Conservation (phyloP, 2,797 vertebrate genomes). For the Pagetopsis macropterus region DNA sequence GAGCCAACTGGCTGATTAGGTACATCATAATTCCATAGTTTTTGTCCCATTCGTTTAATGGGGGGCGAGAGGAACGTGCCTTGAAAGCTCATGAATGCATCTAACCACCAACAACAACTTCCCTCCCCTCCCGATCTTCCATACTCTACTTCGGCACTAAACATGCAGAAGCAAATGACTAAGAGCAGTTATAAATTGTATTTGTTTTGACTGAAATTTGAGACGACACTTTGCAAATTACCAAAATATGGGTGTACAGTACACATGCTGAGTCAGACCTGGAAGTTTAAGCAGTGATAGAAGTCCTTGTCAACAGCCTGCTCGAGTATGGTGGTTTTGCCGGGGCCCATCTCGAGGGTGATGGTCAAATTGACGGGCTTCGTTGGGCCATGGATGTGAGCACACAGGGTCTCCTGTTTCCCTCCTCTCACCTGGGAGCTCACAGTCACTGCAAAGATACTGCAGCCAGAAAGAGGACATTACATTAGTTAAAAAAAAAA, state of each 20-base stretch:
- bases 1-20: conserved; percentile 37
- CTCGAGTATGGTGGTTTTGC: conserved; percentile 33
- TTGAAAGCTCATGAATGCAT: conserved; percentile 4
- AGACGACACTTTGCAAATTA: not conserved
- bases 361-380: conserved; percentile 52
- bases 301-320: conserved; percentile 46
- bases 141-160: not conserved
- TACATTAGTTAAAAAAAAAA: not conserved
- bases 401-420: conserved; percentile 74
- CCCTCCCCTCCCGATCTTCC: not conserved
- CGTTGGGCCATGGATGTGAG: conserved; percentile 57
- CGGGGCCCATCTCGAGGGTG: conserved; percentile 32
- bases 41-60: conserved; percentile 32
- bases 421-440: conserved; percentile 75
- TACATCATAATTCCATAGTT: conserved; percentile 22
- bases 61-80: not conserved
- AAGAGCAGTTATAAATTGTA: not conserved
- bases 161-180: not conserved
- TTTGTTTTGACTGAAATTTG: not conserved
- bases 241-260: not conserved
- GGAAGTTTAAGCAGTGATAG: conserved; percentile 70
- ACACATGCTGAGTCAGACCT: conserved; percentile 61
- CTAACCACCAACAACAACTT: not conserved
- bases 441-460: conserved; percentile 73
- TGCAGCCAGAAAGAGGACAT: conserved; percentile 47